These are phyloP conservation scores for Hemithea aestivaria DNA, from an alignment of 2,888 invertebrate species.

Conservation along the genomic window DNA sequence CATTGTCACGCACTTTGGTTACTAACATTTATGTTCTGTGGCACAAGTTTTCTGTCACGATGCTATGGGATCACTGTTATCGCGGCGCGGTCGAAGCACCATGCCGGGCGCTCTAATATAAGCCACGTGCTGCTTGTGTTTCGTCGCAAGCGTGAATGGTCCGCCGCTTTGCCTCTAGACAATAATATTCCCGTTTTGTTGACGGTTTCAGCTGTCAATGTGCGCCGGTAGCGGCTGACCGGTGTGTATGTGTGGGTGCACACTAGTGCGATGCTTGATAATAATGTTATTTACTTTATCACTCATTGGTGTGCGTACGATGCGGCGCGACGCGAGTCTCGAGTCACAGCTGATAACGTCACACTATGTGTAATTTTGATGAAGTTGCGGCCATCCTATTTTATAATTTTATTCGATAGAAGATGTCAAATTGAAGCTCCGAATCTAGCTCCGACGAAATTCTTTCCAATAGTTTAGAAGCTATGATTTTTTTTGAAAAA, in stretches of 20 bases:
- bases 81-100: conserved; percentile 18
- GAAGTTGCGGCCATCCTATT: too few relatives aligned
- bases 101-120: conserved; percentile 55
- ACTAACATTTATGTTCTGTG: conserved; percentile 68
- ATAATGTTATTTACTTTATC: conserved; percentile 56
- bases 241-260: conserved; percentile 45
- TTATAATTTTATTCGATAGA: too few relatives aligned
- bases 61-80: conserved; percentile 40
- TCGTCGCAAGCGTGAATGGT: conserved; percentile 64
- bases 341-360: conserved; percentile 66
- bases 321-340: conserved; percentile 22
- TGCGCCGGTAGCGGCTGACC: conserved; percentile 35
- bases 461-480: too few relatives aligned
- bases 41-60: too few relatives aligned
- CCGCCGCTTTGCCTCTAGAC: conserved; percentile 34
- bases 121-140: conserved; percentile 69
- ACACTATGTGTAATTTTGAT: conserved; percentile 26
- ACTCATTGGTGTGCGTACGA: conserved; percentile 41
- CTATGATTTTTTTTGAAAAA: too few relatives aligned
- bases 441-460: too few relatives aligned
- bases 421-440: too few relatives aligned
- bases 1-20: conserved; percentile 57
- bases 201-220: conserved; percentile 65
- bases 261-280: conserved; percentile 34
- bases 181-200: conserved; percentile 50